These are phyloP conservation scores for Ferrisia virgata DNA, from an alignment of 2,888 invertebrate genomes.

Conservation along the genomic window DNA sequence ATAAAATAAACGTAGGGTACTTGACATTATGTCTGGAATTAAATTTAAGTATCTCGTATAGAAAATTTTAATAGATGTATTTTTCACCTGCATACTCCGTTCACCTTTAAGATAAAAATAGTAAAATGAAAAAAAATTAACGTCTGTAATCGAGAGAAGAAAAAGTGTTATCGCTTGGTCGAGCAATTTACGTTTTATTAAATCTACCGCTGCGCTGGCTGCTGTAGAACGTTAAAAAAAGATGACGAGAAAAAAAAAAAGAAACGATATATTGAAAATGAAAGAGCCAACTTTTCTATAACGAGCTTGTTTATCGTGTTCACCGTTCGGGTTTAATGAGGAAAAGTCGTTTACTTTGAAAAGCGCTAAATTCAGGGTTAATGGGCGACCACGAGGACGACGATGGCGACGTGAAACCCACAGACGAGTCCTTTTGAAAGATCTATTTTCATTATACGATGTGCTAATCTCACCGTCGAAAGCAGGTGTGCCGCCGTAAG, in stretches of 20 bases:
- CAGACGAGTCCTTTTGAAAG: not conserved
- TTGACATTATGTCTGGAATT: no score
- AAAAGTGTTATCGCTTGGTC: no score
- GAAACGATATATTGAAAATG: not conserved
- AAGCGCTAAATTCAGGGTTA: not conserved
- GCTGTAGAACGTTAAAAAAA: no score
- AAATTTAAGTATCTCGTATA: not conserved
- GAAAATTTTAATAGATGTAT: not conserved
- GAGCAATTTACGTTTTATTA: no score
- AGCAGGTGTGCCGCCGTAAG: not conserved
- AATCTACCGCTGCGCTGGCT: no score
- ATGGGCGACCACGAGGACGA: not conserved
- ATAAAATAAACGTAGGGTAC: no score
- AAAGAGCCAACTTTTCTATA: not conserved
- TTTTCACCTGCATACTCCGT: not conserved
- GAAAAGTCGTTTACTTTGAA: not conserved
- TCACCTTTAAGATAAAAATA: not conserved
- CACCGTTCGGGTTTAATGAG: not conserved
- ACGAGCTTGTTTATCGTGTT: not conserved
- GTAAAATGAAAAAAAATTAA: not conserved
- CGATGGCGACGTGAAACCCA: not conserved
- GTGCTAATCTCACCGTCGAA: not conserved
- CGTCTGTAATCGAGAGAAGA: no score
- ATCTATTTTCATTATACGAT: not conserved
- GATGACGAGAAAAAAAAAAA: no score